Conservation (phyloP, 2,113 vertebrate genomes). For the Aegypius monachus region DNA sequence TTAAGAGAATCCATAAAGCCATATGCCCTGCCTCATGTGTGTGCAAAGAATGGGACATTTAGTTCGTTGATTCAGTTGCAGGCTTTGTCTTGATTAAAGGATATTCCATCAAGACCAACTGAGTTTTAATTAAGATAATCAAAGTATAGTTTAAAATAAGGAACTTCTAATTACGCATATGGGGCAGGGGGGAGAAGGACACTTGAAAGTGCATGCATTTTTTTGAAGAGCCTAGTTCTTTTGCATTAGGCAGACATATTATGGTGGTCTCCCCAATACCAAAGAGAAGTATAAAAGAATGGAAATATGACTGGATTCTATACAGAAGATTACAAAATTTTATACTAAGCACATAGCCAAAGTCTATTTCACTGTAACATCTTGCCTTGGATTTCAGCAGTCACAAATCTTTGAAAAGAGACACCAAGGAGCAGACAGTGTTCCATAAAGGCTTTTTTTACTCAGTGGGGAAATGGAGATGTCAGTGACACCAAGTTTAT, state of each 20-base stretch:
- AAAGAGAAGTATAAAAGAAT: neutral
- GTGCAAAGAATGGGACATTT: neutral
- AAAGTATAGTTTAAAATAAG: neutral
- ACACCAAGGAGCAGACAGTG: fast-evolving
- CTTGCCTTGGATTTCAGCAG: neutral
- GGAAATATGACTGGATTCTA: neutral
- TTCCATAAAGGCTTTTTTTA: neutral
- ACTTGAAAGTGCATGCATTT: neutral
- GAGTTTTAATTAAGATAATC: neutral
- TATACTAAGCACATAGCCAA: neutral
- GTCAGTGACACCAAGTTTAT: neutral
- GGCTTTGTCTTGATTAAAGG: neutral
- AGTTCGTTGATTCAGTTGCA: neutral
- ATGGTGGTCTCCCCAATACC: neutral
- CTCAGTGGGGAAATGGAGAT: neutral
- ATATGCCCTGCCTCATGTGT: neutral
- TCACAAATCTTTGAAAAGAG: neutral
- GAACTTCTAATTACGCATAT: neutral
- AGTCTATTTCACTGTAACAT: neutral
- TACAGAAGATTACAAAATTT: neutral
- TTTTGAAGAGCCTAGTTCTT: neutral
- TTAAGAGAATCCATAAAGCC: neutral
- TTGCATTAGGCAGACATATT: neutral
- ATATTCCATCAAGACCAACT: neutral
- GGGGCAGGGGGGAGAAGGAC: fast-evolving